These are phyloP conservation scores for Pseudomyrmex sp. DNA, from an alignment of 1,140 invertebrate genomes.

Conservation along the genomic window DNA sequence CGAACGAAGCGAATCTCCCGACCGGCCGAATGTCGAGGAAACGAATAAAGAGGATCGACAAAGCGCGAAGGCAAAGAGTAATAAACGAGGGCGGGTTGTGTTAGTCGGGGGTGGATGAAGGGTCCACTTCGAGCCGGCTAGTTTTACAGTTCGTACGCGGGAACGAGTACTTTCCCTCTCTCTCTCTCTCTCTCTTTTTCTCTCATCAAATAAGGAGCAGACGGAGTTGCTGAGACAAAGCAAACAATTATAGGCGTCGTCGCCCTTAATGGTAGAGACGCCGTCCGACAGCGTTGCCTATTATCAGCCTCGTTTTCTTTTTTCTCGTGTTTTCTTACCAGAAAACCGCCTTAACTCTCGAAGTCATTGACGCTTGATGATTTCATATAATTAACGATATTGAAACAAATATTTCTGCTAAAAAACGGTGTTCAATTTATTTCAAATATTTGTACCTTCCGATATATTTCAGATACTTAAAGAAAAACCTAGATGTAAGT, in stretches of 20 bases:
- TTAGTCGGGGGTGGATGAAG: constrained; percentile 8
- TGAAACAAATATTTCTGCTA: neutral
- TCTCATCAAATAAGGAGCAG: constrained; percentile 28
- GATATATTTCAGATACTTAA: neutral
- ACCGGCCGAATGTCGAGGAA: constrained; percentile 18
- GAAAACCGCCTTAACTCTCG: constrained; percentile 1
- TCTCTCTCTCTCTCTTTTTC: no score
- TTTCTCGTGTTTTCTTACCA: constrained; percentile 23
- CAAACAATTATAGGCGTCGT: constrained; percentile 56
- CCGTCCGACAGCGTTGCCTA: constrained; percentile 18
- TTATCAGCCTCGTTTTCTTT: constrained; percentile 4
- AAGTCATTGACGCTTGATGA: constrained; percentile 23
- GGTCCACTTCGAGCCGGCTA: constrained; percentile 22
- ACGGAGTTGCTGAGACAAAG: constrained; percentile 53
- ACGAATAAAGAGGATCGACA: constrained; percentile 54
- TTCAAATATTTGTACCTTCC: neutral
- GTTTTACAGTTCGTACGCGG: constrained; percentile 41
- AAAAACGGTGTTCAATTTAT: no score
- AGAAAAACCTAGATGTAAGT: neutral
- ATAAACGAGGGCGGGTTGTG: constrained; percentile 44
- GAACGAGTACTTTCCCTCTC: no score
- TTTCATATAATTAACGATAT: constrained; percentile 1
- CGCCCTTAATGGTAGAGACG: constrained; percentile 45
- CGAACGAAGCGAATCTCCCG: constrained; percentile 54
- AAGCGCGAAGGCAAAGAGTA: constrained; percentile 36